Conservation (phyloP, 2,797 vertebrate genomes). For the Microctenopoma stevenorrisi region DNA sequence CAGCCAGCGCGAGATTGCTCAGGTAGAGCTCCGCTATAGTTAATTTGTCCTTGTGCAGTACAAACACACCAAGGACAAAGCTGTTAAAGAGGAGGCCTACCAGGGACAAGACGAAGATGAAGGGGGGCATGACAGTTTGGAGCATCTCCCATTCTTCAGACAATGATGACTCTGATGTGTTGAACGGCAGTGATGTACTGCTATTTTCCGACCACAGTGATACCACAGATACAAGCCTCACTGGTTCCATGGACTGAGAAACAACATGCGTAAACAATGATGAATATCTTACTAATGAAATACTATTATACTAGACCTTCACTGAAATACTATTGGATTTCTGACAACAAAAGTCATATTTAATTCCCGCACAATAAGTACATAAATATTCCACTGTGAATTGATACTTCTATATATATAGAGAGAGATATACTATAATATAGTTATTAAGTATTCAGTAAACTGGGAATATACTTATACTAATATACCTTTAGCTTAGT, state of each 20-base stretch:
- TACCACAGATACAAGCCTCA: slow-evolving; percentile 7
- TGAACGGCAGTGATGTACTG: slow-evolving; percentile 15
- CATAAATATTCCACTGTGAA: neutral
- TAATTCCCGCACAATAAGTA: neutral
- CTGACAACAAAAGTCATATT: too few species aligned
- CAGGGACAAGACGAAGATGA: slow-evolving; percentile 76
- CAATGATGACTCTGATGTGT: slow-evolving; percentile 1
- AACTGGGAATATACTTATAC: too few species aligned
- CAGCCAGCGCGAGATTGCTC: slow-evolving; percentile 89
- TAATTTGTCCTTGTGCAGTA: slow-evolving; percentile 84
- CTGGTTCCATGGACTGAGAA: slow-evolving; percentile 57
- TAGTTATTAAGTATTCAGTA: too few species aligned
- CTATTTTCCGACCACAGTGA: slow-evolving; percentile 55
- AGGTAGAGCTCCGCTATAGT: slow-evolving; percentile 93
- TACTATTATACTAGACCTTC: neutral
- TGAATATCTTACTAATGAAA: neutral
- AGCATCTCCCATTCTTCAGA: slow-evolving; percentile 76
- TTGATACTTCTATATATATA: too few species aligned
- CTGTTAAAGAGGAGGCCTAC: slow-evolving; percentile 85
- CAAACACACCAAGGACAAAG: slow-evolving; percentile 87
- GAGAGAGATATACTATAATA: too few species aligned
- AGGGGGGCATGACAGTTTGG: slow-evolving; percentile 73
- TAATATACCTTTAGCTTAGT: neutral
- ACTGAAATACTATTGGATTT: too few species aligned
- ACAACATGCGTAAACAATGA: slow-evolving; percentile 1